Percentiles rank a stretch among this genome's conserved stretches.
Conservation (phyloP, 2,888 invertebrate genomes). For the Rotaria magnacalcarata region DNA sequence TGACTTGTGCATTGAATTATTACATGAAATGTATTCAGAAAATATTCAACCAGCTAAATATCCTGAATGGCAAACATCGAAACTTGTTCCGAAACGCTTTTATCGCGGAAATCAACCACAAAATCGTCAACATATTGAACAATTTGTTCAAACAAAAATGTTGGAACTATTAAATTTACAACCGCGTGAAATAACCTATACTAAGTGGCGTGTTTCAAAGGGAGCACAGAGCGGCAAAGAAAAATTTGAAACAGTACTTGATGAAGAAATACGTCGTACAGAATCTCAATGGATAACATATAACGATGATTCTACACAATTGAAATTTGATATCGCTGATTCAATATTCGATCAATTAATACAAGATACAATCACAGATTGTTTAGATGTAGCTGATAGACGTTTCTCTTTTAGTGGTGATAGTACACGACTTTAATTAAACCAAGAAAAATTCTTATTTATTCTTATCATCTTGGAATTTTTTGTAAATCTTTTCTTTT, state of each 20-base stretch:
- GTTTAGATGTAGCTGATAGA: neutral
- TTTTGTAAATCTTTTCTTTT: neutral
- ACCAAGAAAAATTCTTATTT: neutral
- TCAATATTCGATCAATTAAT: conserved; percentile 64
- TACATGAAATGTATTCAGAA: neutral
- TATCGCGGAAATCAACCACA: neutral
- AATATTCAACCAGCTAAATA: neutral
- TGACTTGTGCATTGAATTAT: neutral
- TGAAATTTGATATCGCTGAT: conserved; percentile 65
- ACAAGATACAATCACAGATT: conserved; percentile 59
- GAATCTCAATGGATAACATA: conserved; percentile 73
- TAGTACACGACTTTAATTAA: neutral
- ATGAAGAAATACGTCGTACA: conserved; percentile 67
- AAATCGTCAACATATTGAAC: neutral
- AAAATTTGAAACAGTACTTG: conserved; percentile 24
- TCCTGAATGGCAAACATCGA: neutral
- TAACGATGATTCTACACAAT: conserved; percentile 68
- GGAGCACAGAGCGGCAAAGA: neutral
- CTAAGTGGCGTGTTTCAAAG: neutral
- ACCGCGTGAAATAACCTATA: neutral
- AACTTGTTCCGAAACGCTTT: conserved; percentile 1
- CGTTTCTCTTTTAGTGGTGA: neutral
- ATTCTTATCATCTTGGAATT: neutral
- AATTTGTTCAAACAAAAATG: neutral
- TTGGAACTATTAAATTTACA: neutral